Percentiles rank a stretch among this genome's conserved stretches.
These are phyloP conservation scores for Helicolenus hilgendorfi DNA, from an alignment of 2,797 vertebrate genomes.

Conservation along the genomic window DNA sequence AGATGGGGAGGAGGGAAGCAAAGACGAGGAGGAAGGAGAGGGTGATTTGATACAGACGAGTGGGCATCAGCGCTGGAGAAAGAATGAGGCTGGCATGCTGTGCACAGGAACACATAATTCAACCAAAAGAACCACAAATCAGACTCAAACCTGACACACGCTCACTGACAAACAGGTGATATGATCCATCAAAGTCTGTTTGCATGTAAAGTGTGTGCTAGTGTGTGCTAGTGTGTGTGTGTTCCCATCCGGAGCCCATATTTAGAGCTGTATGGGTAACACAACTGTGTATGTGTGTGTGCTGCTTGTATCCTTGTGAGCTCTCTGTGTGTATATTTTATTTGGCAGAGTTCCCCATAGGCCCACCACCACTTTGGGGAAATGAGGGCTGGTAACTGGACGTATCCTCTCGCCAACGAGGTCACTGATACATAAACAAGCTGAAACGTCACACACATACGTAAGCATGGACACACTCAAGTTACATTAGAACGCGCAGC, in stretches of 20 bases:
- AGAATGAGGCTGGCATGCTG: conserved; percentile 47
- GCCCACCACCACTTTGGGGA: conserved; percentile 33
- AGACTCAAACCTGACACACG: conserved; percentile 44
- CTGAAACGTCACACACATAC: background rate
- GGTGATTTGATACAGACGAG: conserved; percentile 51
- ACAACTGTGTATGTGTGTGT: background rate
- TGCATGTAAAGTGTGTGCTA: background rate
- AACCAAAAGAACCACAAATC: conserved; percentile 49
- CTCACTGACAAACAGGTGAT: conserved; percentile 16
- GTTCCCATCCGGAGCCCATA: background rate
- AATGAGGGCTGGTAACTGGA: conserved; percentile 37
- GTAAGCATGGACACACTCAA: background rate
- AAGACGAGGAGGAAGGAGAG: conserved; percentile 49
- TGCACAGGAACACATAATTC: background rate
- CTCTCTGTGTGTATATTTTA: conserved; percentile 37
- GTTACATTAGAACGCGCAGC: background rate
- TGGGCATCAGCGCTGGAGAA: conserved; percentile 44
- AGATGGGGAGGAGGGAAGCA: conserved; percentile 39
- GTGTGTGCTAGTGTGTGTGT: background rate
- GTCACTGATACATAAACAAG: conserved; percentile 31
- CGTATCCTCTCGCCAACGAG: conserved; percentile 20
- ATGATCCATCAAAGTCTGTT: background rate
- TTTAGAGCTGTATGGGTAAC: conserved; percentile 18
- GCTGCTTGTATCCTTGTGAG: background rate
- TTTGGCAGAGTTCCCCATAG: conserved; percentile 37